Evolutionary conservation across 2,888 invertebrate species (phyloP), one percentile per base, ranked within the genome.

Genomic region (Furcula furcula): DNA sequence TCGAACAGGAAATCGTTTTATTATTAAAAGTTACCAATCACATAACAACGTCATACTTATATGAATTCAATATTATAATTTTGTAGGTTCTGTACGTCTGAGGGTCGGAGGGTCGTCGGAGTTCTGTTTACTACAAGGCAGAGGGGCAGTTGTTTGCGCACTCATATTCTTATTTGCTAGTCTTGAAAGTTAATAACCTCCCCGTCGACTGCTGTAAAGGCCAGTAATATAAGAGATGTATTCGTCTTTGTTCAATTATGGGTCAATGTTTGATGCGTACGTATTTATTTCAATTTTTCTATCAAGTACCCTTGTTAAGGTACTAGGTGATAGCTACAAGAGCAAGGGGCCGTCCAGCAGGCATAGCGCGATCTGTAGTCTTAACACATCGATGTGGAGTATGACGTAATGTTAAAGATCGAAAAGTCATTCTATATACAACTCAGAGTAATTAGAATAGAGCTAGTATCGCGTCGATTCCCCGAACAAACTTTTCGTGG

Each of bases 121-220:
- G 30, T 34, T 37, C 16, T 37, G 56, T 74, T 70, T 69, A 61
- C 60, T 52, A 46, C 55, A 34, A 46, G 41, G 42, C 52, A 47
- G 44, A 26, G 26, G 48, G 44, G 46, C 49, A 55, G 47, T 47
- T 65, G 63, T 71, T 70, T 69, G 56, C 58, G 47, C 53, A 58
- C 58, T 54, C 59, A 67, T 71, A 72, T 70, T 68, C 61, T 60
- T 74, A 68, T 76, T 76, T 72, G 63, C 64, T 42, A 50, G 63
- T 56, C 48, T 58, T 60, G 45, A 55, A 59, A 48, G 55, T 60
- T 66, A 76, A 76, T 76, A 57, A 39, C 45, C 36, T 39, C 29
- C n/a, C 37, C 25, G 16, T 30, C 32, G 32, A 44, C 40, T 37
- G 25, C 40, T 19, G 31, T 42, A 31, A 34, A 40, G 31, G 20